A percentile compares a stretch with the other conserved stretches of the same genome.
These are phyloP conservation scores for Antheraea yamamai DNA, from an alignment of 2,888 invertebrate genomes.

Conservation along the genomic window DNA sequence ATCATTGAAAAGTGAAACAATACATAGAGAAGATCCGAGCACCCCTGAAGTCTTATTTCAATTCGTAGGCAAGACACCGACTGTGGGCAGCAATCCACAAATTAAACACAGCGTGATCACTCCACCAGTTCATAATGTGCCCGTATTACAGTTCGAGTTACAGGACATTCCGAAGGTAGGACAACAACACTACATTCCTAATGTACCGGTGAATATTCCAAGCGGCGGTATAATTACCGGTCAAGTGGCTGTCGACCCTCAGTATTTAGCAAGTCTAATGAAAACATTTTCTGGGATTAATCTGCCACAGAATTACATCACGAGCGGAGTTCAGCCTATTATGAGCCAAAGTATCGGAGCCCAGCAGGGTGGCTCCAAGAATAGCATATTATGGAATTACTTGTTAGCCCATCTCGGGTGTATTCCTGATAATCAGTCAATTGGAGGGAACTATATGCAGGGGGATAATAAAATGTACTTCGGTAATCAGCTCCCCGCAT, in stretches of 20 bases:
- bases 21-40: not conserved
- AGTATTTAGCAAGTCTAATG: not conserved
- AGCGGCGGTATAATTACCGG: not conserved
- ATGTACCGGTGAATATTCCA: constrained; percentile 7
- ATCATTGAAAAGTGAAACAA: not conserved
- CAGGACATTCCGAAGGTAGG: not conserved
- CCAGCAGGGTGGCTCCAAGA: not conserved
- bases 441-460: not conserved
- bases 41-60: not conserved
- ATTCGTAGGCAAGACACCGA: not conserved
- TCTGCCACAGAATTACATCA: not conserved
- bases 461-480: not conserved
- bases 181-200: not conserved
- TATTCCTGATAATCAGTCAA: not conserved
- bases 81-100: not conserved
- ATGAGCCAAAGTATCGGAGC: not conserved
- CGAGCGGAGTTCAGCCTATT: not conserved
- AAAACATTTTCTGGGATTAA: not conserved
- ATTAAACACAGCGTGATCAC: not conserved
- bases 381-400: not conserved
- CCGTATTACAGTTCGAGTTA: not conserved
- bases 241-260: constrained; percentile 8
- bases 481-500: not conserved
- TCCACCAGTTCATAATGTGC: not conserved
- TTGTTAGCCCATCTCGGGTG: constrained; percentile 5